A percentile compares a stretch with the other conserved stretches of the same genome.
phyloP scores from a whole-genome alignment of 23 tunicate species.

The Trididemnum clinides region DNA sequence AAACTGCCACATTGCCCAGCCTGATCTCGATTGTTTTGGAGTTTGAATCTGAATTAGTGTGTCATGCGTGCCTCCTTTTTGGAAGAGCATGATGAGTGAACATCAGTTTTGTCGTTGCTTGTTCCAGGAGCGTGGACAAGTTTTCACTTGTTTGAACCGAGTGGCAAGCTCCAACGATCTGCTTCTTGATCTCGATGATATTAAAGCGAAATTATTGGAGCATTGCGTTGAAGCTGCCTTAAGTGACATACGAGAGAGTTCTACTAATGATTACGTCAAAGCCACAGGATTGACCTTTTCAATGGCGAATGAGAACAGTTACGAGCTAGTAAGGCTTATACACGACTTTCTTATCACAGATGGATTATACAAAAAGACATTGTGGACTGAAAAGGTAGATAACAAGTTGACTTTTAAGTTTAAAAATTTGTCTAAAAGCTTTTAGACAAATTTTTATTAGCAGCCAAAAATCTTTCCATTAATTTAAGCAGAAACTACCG shows the following conservation, averaged over 20 bases:
- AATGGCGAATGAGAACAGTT: constrained; percentile 69
- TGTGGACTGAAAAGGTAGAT: constrained; percentile 83
- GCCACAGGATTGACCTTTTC: constrained; percentile 4
- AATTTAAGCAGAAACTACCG: not conserved
- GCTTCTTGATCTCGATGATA: constrained; percentile 23
- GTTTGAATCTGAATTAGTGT: too few relatives aligned
- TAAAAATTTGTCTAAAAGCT: not conserved
- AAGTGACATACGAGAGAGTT: constrained; percentile 62
- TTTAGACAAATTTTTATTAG: too few relatives aligned
- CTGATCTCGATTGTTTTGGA: too few relatives aligned
- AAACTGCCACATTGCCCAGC: too few relatives aligned
- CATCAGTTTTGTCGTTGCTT: not conserved
- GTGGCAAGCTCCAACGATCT: constrained; percentile 50
- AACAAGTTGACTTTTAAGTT: not conserved
- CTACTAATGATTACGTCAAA: constrained; percentile 18
- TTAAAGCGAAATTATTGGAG: constrained; percentile 65
- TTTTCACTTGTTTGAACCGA: constrained; percentile 57
- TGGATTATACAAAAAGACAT: constrained; percentile 10
- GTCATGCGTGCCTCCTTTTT: too few relatives aligned
- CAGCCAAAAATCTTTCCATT: not conserved
- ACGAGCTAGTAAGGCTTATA: constrained; percentile 61
- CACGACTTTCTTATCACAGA: constrained; percentile 55
- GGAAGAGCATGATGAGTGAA: not conserved
- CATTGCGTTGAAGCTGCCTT: constrained; percentile 88
- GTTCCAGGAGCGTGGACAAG: constrained; percentile 68